phyloP scores from a whole-genome alignment of 1,140 invertebrate species.

The Papilio dardanus region DNA sequence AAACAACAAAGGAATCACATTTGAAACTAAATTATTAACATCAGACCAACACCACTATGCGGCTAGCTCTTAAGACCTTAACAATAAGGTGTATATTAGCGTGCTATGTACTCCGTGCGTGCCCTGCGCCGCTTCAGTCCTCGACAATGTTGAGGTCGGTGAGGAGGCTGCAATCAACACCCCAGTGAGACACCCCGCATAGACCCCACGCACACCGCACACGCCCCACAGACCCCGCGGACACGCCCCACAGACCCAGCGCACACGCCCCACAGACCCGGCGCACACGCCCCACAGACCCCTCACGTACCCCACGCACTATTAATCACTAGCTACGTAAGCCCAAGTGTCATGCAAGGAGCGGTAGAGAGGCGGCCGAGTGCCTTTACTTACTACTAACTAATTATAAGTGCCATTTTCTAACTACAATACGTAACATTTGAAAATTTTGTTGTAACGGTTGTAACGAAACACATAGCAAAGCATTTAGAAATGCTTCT shows the following conservation, averaged over 20 bases:
- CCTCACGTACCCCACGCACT: too few species aligned
- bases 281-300: constrained; percentile 30
- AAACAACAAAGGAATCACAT: neutral
- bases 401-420: constrained; percentile 8
- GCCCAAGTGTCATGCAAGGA: constrained; percentile 69
- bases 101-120: constrained; percentile 33
- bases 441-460: constrained; percentile 16
- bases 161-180: constrained; percentile 80
- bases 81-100: constrained; percentile 22
- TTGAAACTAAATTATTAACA: constrained; percentile 6
- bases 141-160: constrained; percentile 80
- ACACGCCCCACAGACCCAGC: constrained; percentile 42
- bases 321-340: constrained; percentile 40
- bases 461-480: too few species aligned
- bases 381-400: constrained; percentile 49
- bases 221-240: constrained; percentile 22
- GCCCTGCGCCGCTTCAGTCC: constrained; percentile 59
- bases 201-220: constrained; percentile 37
- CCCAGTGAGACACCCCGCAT: constrained; percentile 49
- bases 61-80: neutral
- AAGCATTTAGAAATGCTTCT: too few species aligned
- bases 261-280: too few species aligned
- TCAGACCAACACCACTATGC: constrained; percentile 10
- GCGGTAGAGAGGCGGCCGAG: constrained; percentile 48
- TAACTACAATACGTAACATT: constrained; percentile 8